phyloP scores from a whole-genome alignment of 2,888 invertebrate species.

The Phortica magna region DNA sequence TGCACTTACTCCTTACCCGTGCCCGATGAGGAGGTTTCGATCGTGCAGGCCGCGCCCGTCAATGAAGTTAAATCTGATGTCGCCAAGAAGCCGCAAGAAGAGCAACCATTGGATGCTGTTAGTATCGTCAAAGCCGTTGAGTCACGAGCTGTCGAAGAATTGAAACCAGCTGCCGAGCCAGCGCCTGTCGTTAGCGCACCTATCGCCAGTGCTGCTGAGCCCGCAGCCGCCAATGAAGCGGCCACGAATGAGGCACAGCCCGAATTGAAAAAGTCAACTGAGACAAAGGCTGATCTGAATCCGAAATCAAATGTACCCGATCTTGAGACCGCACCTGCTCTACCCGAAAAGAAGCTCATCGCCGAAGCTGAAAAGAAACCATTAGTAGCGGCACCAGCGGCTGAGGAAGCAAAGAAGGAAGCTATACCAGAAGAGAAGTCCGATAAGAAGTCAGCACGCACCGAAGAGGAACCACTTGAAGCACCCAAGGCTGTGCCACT shows the following conservation, averaged over 20 bases:
- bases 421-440: slow-evolving; percentile 23
- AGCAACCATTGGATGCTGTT: slow-evolving; percentile 46
- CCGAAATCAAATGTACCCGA: slow-evolving; percentile 57
- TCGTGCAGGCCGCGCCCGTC: slow-evolving; percentile 60
- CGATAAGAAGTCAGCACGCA: slow-evolving; percentile 53
- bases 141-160: slow-evolving; percentile 50
- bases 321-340: slow-evolving; percentile 55
- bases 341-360: slow-evolving; percentile 52
- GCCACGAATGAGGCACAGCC: slow-evolving; percentile 46
- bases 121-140: slow-evolving; percentile 40
- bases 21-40: slow-evolving; percentile 74
- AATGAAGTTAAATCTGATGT: slow-evolving; percentile 59
- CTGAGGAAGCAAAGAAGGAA: slow-evolving; percentile 39
- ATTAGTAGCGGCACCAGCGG: slow-evolving; percentile 23
- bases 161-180: slow-evolving; percentile 44
- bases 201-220: slow-evolving; percentile 44
- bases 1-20: slow-evolving; percentile 70
- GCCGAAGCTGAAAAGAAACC: slow-evolving; percentile 38
- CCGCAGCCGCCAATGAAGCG: slow-evolving; percentile 45
- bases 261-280: slow-evolving; percentile 27
- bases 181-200: slow-evolving; percentile 12
- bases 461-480: slow-evolving; percentile 53
- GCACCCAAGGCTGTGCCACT: slow-evolving; percentile 58
- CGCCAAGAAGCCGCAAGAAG: slow-evolving; percentile 44
- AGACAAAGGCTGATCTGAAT: slow-evolving; percentile 49